Evolutionary conservation across 2,113 vertebrate genomes (phyloP).

Genomic region (Phalacrocorax carbo): DNA sequence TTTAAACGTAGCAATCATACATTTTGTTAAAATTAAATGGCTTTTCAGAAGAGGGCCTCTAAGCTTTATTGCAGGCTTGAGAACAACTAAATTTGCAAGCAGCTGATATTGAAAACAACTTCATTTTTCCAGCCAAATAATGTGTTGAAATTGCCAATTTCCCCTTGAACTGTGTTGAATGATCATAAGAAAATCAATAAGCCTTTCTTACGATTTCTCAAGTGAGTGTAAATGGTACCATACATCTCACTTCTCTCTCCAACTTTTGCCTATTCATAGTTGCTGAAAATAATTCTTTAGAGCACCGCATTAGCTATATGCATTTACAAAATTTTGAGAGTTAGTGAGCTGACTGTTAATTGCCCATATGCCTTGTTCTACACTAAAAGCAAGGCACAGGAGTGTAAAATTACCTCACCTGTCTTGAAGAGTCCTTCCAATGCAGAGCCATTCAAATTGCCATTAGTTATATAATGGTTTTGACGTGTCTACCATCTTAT

Average conservation of each 20-base stretch:
- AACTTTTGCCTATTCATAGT: neutral
- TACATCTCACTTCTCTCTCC: constrained; percentile 24
- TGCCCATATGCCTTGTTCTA: neutral
- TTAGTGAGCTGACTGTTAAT: neutral
- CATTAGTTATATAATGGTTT: neutral
- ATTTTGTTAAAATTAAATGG: constrained; percentile 47
- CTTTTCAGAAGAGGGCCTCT: constrained; percentile 19
- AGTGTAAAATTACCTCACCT: neutral
- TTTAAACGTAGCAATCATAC: neutral
- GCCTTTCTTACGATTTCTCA: neutral
- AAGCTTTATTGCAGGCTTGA: constrained; percentile 46
- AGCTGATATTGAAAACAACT: constrained; percentile 43
- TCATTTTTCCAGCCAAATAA: constrained; percentile 43
- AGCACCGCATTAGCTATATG: neutral
- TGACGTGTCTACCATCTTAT: neutral
- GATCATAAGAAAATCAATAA: constrained; percentile 58
- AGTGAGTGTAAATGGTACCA: neutral
- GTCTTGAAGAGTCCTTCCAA: neutral
- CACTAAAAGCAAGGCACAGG: neutral
- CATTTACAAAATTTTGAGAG: neutral
- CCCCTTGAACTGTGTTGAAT: constrained; percentile 44
- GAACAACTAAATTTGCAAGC: constrained; percentile 43
- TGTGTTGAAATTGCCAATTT: constrained; percentile 47
- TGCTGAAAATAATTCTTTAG: constrained; percentile 7
- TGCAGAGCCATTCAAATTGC: neutral